Percentiles rank a stretch among this genome's conserved stretches.
These are phyloP conservation scores for Aleiodes testaceus DNA, from an alignment of 2,888 invertebrate genomes.

Conservation along the genomic window DNA sequence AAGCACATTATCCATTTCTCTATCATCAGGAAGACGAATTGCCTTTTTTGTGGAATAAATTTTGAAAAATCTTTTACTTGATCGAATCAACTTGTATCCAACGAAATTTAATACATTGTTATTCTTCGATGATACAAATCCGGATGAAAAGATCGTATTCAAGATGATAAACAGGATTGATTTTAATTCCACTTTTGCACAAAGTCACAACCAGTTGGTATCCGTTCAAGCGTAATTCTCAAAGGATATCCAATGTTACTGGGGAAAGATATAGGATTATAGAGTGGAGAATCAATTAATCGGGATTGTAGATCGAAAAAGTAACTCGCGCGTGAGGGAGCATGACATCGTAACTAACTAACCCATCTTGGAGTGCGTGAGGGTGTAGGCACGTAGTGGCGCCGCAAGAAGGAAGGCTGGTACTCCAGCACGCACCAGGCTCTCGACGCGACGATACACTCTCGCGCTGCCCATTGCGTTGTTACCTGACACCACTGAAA, in stretches of 20 bases:
- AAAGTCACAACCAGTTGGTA: slow-evolving; percentile 8
- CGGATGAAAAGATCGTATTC: too few species aligned
- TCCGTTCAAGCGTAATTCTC: slow-evolving; percentile 1
- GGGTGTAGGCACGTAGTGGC: slow-evolving; percentile 68
- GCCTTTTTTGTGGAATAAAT: too few species aligned
- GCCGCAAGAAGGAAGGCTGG: slow-evolving; percentile 69
- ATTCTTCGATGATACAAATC: too few species aligned
- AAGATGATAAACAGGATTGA: background rate
- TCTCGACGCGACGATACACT: slow-evolving; percentile 69
- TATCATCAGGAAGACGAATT: too few species aligned
- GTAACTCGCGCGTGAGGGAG: slow-evolving; percentile 34
- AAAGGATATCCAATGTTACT: too few species aligned
- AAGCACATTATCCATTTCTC: too few species aligned
- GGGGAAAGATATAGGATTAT: background rate
- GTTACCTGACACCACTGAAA: slow-evolving; percentile 72
- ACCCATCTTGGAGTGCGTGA: slow-evolving; percentile 72
- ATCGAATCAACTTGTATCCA: too few species aligned
- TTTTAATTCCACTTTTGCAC: background rate
- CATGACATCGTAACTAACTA: slow-evolving; percentile 50
- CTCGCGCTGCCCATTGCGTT: slow-evolving; percentile 67
- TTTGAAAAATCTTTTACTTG: too few species aligned
- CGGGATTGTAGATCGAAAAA: slow-evolving; percentile 31
- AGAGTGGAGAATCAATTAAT: slow-evolving; percentile 20
- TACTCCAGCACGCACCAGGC: slow-evolving; percentile 69
- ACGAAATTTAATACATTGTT: too few species aligned